Base-by-base conservation (phyloP, 2,113 vertebrate genomes). In the Jacana jacana region DNA sequence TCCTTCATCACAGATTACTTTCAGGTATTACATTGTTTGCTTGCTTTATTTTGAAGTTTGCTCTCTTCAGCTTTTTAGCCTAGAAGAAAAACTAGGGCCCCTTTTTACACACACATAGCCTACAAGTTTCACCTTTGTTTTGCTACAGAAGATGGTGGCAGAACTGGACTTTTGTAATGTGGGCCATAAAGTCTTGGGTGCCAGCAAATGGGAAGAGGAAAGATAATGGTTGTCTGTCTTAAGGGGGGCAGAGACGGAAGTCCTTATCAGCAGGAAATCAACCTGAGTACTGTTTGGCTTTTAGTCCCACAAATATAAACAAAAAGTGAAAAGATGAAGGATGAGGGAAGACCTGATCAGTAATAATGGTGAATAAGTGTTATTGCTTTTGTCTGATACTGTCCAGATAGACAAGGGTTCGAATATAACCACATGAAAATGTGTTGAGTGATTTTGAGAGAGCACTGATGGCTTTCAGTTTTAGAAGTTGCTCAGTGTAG, bases 1-100 rank as follows among this genome's bases (percentile, higher is more conserved):
- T 99, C 99, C 28, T 99, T 99, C 97, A 99, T 99, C 96, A 98
- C 99, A 10, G 99, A 99, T 91, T 99, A 99, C 88, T 99, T 99
- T 88, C 99, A 99, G 99, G 99, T 99, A 98, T 81, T 93, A 75
- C 20, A 46, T 54, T 11, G 83, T 82, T 86, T 82, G 5, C 33
- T 86, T 91, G 64, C 60, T 95, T 91, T 19, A 33, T 72, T 89
- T 92, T 77, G 66, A 73, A 11, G 33, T 79, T 84, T 93, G 18
- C 7, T 93, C 22, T 54, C 35, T 84, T 73, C 23, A 87, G 25
- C 49, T 85, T 85, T 64, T 70, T 63, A 69, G 28, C 46, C 28
- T 57, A 4, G 52, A 37, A 75, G 28, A 66, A 75, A 31, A 49
- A 17, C 27, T 40, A 48, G 20, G 20, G 39, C 37, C 7, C 13